Evolutionary conservation across 2,113 vertebrate species (phyloP).

Genomic region (Dicaeum eximium): DNA sequence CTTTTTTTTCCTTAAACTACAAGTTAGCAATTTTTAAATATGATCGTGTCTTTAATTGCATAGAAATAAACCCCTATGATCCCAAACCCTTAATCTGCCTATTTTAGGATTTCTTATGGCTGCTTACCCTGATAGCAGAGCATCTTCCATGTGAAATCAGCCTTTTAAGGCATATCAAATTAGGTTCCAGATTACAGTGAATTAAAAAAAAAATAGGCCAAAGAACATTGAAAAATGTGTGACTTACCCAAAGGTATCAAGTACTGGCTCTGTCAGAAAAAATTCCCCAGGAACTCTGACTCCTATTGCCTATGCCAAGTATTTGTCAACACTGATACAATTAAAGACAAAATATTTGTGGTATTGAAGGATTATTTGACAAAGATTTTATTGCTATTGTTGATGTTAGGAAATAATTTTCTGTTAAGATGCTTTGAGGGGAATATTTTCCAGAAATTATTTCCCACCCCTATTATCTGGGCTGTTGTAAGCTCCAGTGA

Average conservation of each 20-base stretch:
- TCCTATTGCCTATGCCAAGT: neutral
- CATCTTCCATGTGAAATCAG: constrained; percentile 38
- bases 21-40: constrained; percentile 34
- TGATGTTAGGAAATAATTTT: constrained; percentile 41
- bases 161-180: constrained; percentile 23
- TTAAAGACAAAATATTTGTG: constrained; percentile 22
- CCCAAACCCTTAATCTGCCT: constrained; percentile 56
- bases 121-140: constrained; percentile 34
- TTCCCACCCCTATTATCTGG: constrained; percentile 46
- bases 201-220: neutral
- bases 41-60: constrained; percentile 41
- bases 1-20: constrained; percentile 10
- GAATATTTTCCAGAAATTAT: constrained; percentile 36
- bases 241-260: constrained; percentile 21
- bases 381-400: constrained; percentile 26
- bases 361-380: constrained; percentile 31
- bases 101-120: constrained; percentile 52
- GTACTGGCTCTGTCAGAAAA: neutral
- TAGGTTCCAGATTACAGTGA: constrained; percentile 29
- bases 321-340: neutral
- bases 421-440: constrained; percentile 40
- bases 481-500: constrained; percentile 4
- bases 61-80: constrained; percentile 50
- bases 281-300: neutral
- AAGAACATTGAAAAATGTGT: neutral